phyloP scores from a whole-genome alignment of 2,113 vertebrate species.

The Cyphomyrus plagiostoma region DNA sequence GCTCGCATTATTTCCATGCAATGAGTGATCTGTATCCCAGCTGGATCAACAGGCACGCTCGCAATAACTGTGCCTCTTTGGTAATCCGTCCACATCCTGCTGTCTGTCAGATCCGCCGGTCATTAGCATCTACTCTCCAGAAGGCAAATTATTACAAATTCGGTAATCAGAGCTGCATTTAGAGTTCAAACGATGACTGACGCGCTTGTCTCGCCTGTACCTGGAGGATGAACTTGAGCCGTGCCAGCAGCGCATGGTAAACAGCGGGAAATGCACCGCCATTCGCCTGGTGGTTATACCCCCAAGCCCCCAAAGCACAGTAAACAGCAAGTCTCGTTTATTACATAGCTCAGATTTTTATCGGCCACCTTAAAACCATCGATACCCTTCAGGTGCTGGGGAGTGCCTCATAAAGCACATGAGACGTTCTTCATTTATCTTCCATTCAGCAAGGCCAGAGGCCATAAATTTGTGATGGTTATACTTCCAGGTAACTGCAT shows the following conservation, averaged over 20 bases:
- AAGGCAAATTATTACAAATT: conserved; percentile 13
- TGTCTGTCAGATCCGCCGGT: not conserved
- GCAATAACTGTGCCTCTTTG: not conserved
- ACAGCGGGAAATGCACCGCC: not conserved
- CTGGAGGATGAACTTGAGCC: not conserved
- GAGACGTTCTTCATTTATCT: not conserved
- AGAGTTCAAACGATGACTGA: conserved; percentile 7
- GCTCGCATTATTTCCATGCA: not conserved
- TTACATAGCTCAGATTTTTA: not conserved
- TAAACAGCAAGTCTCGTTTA: not conserved
- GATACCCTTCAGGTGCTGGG: not conserved
- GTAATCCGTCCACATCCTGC: not conserved
- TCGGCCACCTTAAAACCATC: not conserved
- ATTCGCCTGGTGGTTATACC: not conserved
- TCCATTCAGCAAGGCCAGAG: too few species aligned
- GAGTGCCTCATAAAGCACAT: not conserved
- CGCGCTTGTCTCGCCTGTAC: not conserved
- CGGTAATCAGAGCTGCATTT: not conserved
- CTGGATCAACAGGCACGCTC: not conserved
- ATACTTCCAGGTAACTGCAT: not conserved
- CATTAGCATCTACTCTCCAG: conserved; percentile 9
- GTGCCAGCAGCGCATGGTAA: not conserved
- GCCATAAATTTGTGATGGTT: not conserved
- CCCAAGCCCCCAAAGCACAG: not conserved
- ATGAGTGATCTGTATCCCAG: not conserved